Evolutionary conservation across 2,888 invertebrate genomes (phyloP).

Genomic region (Ophion slaviceki): DNA sequence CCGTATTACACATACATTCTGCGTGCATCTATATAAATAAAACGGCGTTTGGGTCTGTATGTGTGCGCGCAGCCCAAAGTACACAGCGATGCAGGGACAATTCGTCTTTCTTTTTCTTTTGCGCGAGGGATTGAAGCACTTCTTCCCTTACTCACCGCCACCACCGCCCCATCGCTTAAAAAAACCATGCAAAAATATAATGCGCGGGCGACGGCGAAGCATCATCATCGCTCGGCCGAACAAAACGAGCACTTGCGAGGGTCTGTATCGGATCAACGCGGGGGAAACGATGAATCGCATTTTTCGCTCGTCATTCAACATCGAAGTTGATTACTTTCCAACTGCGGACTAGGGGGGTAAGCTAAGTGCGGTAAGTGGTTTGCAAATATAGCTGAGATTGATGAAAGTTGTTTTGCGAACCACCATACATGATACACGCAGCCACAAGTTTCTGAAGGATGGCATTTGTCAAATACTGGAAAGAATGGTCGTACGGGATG

Average conservation of each 20-base stretch:
- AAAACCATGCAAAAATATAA: constrained; percentile 16
- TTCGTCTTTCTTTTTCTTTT: constrained; percentile 24
- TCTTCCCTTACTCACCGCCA: not conserved
- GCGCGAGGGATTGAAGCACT: constrained; percentile 26
- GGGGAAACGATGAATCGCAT: not conserved
- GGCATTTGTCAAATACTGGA: not conserved
- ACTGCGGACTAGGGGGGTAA: not conserved
- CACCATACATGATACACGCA: not conserved
- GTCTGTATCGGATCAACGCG: not conserved
- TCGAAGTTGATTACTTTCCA: constrained; percentile 21
- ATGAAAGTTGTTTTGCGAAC: not conserved
- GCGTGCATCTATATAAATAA: not conserved
- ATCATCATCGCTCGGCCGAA: constrained; percentile 6
- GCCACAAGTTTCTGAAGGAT: not conserved
- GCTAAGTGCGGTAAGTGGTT: not conserved
- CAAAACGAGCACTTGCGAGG: constrained; percentile 43
- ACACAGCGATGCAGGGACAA: constrained; percentile 48
- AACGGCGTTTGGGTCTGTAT: not conserved
- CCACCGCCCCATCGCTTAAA: constrained; percentile 22
- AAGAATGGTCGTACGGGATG: too few relatives aligned
- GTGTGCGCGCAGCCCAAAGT: not conserved
- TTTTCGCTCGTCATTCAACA: not conserved
- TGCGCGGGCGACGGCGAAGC: not conserved
- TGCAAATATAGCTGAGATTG: not conserved
- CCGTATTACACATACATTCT: constrained; percentile 18